Percentiles rank a stretch among this genome's conserved stretches.
Conservation (phyloP, 2,113 vertebrate genomes). For the Corythornis vintsioides region DNA sequence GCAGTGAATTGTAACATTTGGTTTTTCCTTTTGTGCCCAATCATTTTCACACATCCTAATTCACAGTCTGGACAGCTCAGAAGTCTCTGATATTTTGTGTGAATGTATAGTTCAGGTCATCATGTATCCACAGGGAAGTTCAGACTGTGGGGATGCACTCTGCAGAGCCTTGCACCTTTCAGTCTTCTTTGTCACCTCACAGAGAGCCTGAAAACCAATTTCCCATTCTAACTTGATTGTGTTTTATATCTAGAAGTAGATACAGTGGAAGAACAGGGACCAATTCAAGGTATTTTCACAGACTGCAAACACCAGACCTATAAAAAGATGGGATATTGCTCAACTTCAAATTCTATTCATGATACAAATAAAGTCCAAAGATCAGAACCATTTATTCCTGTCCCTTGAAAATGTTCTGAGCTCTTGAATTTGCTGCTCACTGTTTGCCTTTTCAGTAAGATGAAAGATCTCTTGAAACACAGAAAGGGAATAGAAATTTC, state of each 20-base stretch:
- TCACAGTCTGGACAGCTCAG: neutral
- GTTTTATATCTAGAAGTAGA: neutral
- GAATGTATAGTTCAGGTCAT: neutral
- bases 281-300: neutral
- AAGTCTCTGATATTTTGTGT: neutral
- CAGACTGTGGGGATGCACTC: neutral
- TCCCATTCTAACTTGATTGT: neutral
- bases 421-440: neutral
- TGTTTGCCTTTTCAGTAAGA: neutral
- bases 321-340: neutral
- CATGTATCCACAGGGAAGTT: neutral
- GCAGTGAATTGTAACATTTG: neutral
- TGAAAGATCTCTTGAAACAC: neutral
- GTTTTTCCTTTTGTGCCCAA: neutral
- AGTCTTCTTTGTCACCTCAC: neutral
- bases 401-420: neutral
- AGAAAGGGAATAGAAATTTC: conserved; percentile 6
- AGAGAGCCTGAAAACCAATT: neutral
- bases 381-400: neutral
- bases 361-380: neutral
- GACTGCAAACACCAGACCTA: neutral
- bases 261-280: neutral
- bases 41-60: neutral
- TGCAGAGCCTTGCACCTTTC: neutral
- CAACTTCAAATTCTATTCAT: neutral